These are phyloP conservation scores for Calidris pugnax DNA, from an alignment of 2,113 vertebrate genomes.

Conservation along the genomic window DNA sequence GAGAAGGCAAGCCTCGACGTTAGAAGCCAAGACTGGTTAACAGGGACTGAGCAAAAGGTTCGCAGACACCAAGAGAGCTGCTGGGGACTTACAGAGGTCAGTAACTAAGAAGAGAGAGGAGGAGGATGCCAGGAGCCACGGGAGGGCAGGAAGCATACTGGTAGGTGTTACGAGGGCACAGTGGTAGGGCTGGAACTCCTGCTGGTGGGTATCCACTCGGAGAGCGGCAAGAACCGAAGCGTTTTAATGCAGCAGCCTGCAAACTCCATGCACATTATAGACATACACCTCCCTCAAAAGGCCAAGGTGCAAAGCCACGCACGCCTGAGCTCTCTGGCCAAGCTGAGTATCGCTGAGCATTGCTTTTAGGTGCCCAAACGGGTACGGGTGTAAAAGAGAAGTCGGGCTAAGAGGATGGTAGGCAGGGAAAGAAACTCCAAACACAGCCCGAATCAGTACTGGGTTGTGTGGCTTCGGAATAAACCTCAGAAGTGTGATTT, in stretches of 20 bases:
- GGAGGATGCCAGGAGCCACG: background rate
- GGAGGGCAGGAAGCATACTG: background rate
- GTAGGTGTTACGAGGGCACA: background rate
- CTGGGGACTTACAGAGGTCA: background rate
- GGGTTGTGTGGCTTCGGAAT: background rate
- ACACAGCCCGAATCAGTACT: background rate
- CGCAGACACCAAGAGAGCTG: accelerated
- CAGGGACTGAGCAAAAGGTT: background rate
- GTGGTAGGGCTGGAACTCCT: background rate
- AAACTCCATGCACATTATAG: background rate
- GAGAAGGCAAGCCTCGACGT: background rate
- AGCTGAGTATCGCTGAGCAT: background rate
- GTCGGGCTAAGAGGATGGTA: background rate
- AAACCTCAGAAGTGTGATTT: background rate
- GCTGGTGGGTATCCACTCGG: accelerated
- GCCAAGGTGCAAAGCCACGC: background rate
- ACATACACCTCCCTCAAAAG: background rate
- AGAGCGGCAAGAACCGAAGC: background rate
- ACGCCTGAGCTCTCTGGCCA: background rate
- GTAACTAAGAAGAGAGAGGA: background rate
- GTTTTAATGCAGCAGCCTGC: background rate
- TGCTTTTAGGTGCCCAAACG: background rate
- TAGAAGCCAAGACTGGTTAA: background rate
- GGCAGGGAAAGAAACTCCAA: background rate
- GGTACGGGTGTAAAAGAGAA: background rate